Evolutionary conservation across 2,797 vertebrate genomes (phyloP).

Genomic region (Austrolebias charrua): DNA sequence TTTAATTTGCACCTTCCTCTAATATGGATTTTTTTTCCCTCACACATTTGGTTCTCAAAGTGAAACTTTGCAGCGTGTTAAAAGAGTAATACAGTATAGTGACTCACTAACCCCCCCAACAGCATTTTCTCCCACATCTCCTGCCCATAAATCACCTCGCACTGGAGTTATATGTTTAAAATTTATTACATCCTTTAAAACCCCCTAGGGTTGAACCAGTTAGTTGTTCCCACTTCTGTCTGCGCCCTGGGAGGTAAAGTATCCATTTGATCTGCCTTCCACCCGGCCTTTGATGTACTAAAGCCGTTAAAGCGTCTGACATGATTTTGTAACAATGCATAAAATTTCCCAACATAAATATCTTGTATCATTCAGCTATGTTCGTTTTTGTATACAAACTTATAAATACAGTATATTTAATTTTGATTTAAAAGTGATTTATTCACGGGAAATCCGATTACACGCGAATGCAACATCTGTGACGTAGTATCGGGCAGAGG

Average conservation of each 20-base stretch:
- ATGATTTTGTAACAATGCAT: no score
- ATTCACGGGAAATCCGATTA: no score
- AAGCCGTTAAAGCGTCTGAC: no score
- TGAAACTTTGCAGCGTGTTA: conserved; percentile 9
- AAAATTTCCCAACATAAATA: no score
- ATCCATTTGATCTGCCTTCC: conserved; percentile 45
- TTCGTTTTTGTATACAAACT: no score
- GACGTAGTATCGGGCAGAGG: no score
- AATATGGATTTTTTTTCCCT: not conserved
- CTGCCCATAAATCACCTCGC: conserved; percentile 48
- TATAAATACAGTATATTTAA: no score
- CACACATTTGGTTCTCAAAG: conserved; percentile 4
- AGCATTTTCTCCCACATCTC: conserved; percentile 17
- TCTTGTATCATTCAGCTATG: no score
- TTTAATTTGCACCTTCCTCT: not conserved
- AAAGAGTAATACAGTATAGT: conserved; percentile 15
- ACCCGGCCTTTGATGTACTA: conserved; percentile 54
- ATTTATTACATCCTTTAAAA: conserved; percentile 56
- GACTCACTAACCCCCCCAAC: not conserved
- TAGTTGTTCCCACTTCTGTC: conserved; percentile 33
- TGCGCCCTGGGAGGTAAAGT: conserved; percentile 62
- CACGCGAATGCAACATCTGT: no score
- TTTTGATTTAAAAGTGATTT: no score
- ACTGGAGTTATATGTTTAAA: conserved; percentile 42
- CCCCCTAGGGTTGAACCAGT: conserved; percentile 24